phyloP scores from a whole-genome alignment of 1,140 invertebrate species.

The Hylyphantes graminicola region DNA sequence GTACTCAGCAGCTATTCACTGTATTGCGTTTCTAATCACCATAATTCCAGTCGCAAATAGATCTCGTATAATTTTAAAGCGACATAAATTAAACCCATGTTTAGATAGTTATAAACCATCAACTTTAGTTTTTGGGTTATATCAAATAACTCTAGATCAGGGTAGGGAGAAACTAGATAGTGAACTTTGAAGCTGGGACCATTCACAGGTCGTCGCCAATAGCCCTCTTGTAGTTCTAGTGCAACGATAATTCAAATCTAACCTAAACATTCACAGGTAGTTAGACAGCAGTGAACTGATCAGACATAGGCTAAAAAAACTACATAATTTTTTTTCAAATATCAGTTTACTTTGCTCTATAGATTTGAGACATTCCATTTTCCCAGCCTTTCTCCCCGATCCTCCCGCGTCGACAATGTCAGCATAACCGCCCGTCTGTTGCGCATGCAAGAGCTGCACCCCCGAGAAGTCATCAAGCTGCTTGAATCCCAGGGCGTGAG shows the following conservation, averaged over 20 bases:
- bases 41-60: too few species aligned
- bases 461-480: neutral
- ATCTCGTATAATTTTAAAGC: too few species aligned
- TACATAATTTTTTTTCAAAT: neutral
- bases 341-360: too few species aligned
- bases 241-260: too few species aligned
- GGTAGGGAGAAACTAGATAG: neutral
- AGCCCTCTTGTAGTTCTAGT: too few species aligned
- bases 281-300: neutral
- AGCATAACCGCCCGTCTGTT: neutral
- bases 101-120: neutral
- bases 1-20: too few species aligned
- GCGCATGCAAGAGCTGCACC: neutral
- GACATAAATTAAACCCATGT: neutral
- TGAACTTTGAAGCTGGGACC: too few species aligned
- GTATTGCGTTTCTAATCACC: too few species aligned
- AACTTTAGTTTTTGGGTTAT: neutral
- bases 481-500: neutral
- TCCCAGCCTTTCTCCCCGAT: constrained; percentile 33
- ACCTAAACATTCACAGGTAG: neutral
- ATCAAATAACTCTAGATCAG: neutral
- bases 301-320: neutral
- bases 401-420: neutral
- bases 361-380: neutral
- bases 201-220: neutral